Conservation (phyloP, 2,888 invertebrate genomes). For the Drosophila neotestacea region DNA sequence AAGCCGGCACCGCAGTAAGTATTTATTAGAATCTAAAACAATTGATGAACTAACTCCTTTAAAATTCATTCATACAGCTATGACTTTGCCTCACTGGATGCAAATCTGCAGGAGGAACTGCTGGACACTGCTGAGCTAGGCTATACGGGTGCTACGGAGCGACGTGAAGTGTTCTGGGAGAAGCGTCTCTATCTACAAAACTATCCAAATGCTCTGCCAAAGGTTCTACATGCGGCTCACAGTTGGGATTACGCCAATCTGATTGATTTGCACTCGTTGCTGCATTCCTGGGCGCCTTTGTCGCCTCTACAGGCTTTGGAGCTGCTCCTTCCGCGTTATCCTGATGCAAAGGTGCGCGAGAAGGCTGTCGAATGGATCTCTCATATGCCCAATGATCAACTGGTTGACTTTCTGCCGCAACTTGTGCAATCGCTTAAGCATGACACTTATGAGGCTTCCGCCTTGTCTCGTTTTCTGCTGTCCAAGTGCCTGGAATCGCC, state of each 20-base stretch:
- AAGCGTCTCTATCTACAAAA: conserved; percentile 95
- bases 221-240: conserved; percentile 93
- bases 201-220: conserved; percentile 93
- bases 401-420: conserved; percentile 97
- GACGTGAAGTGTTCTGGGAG: conserved; percentile 93
- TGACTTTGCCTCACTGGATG: conserved; percentile 92
- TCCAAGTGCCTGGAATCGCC: conserved; percentile 94
- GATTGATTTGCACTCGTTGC: conserved; percentile 93
- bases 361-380: conserved; percentile 94
- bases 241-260: conserved; percentile 96
- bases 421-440: conserved; percentile 95
- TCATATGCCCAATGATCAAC: conserved; percentile 92
- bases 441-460: conserved; percentile 96
- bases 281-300: conserved; percentile 95
- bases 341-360: conserved; percentile 94
- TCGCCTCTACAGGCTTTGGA: conserved; percentile 96
- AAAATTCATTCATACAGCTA: conserved; percentile 69
- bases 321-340: conserved; percentile 96
- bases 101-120: conserved; percentile 87
- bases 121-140: conserved; percentile 85
- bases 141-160: conserved; percentile 84
- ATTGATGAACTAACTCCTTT: not conserved
- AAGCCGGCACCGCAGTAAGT: conserved; percentile 85
- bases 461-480: conserved; percentile 92
- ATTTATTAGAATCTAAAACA: not conserved